phyloP scores from a whole-genome alignment of 2,797 vertebrate genomes.

The Bovichtus variegatus region DNA sequence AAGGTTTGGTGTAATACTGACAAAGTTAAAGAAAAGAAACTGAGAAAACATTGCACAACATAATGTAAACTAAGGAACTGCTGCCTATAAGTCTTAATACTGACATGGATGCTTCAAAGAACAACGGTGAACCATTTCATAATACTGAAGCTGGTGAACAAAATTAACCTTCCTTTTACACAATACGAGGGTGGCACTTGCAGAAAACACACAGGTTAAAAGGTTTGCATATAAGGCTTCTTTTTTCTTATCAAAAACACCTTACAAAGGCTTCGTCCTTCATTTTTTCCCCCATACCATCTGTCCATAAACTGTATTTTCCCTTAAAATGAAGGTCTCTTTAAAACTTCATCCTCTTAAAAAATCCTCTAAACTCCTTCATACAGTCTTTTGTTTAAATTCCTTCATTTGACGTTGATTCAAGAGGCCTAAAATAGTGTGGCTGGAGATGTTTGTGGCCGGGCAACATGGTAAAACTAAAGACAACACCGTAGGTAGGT shows the following conservation, averaged over 20 bases:
- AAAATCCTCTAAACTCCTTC: constrained; percentile 89
- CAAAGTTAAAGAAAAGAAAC: constrained; percentile 90
- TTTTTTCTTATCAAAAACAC: constrained; percentile 92
- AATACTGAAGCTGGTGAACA: constrained; percentile 97
- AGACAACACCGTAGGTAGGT: constrained; percentile 74
- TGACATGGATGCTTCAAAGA: constrained; percentile 99
- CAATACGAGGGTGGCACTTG: constrained; percentile 99
- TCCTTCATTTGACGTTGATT: constrained; percentile 79
- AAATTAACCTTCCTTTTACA: constrained; percentile 93
- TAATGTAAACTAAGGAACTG: constrained; percentile 99
- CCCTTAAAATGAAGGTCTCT: constrained; percentile 94
- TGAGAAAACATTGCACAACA: constrained; percentile 99
- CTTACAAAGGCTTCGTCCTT: constrained; percentile 96
- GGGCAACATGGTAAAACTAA: constrained; percentile 87
- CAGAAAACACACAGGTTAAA: constrained; percentile 99
- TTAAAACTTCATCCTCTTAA: constrained; percentile 88
- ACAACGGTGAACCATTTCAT: constrained; percentile 93
- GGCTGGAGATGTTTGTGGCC: constrained; percentile 89
- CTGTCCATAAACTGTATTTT: constrained; percentile 90
- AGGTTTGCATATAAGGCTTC: constrained; percentile 99
- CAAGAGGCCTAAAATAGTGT: constrained; percentile 96
- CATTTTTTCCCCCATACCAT: constrained; percentile 75
- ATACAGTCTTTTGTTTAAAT: constrained; percentile 83
- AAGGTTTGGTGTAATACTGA: constrained; percentile 99
- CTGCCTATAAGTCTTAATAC: constrained; percentile 98